A percentile compares a stretch with the other conserved stretches of the same genome.
phyloP scores from a whole-genome alignment of 2,888 invertebrate species.

The Ophioninae sp. region DNA sequence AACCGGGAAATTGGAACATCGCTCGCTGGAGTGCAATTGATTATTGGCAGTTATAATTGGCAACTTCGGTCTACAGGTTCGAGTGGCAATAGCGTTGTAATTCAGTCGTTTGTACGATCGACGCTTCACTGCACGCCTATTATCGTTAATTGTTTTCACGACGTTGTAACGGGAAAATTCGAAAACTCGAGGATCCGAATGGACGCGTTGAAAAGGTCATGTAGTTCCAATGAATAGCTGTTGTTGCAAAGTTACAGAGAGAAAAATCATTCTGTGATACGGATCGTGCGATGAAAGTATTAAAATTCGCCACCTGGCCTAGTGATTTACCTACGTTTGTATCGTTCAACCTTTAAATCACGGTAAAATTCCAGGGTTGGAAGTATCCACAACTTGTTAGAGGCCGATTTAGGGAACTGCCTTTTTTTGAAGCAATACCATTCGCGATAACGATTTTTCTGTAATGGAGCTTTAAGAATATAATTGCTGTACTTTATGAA shows the following conservation, averaged over 20 bases:
- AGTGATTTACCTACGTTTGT: slow-evolving; percentile 33
- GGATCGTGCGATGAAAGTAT: slow-evolving; percentile 19
- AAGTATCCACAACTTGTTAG: background rate
- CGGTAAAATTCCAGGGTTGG: background rate
- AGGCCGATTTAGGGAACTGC: background rate
- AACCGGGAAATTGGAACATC: slow-evolving; percentile 5
- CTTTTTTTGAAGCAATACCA: background rate
- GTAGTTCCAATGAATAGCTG: slow-evolving; percentile 27
- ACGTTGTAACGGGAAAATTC: slow-evolving; percentile 54
- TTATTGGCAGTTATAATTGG: slow-evolving; percentile 3
- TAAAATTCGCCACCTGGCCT: slow-evolving; percentile 15
- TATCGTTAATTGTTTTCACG: slow-evolving; percentile 18
- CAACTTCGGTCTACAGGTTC: background rate
- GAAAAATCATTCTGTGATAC: slow-evolving; percentile 31
- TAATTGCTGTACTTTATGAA: background rate
- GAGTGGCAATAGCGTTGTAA: background rate
- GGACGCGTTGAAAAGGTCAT: slow-evolving; percentile 20
- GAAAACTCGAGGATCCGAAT: slow-evolving; percentile 23
- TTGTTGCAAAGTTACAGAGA: slow-evolving; percentile 1
- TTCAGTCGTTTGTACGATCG: background rate
- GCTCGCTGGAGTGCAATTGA: slow-evolving; percentile 1
- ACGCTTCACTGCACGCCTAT: slow-evolving; percentile 8
- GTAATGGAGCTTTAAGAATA: background rate
- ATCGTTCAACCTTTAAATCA: background rate
- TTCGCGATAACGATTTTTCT: background rate